Evolutionary conservation across 1,140 invertebrate genomes (phyloP).

Genomic region (Cotesia chilonis): DNA sequence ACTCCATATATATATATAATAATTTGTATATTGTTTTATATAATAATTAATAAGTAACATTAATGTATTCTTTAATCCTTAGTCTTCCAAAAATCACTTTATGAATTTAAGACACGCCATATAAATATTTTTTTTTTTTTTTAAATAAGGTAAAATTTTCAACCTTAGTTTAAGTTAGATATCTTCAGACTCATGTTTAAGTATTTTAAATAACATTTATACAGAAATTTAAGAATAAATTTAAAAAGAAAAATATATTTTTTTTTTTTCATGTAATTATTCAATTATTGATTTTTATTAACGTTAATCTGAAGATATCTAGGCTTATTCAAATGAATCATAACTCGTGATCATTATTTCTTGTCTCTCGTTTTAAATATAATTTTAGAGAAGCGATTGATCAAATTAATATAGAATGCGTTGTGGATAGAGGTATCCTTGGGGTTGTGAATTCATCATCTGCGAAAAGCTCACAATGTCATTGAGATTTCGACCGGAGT

Average conservation of each 20-base stretch:
- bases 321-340: neutral
- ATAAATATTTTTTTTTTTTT: too few relatives aligned
- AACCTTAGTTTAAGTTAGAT: too few relatives aligned
- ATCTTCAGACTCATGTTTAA: too few relatives aligned
- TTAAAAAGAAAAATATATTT: neutral
- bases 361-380: neutral
- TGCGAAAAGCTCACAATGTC: conserved; percentile 38
- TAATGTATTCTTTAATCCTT: too few relatives aligned
- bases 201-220: too few relatives aligned
- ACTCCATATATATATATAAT: too few relatives aligned
- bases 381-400: neutral
- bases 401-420: conserved; percentile 51
- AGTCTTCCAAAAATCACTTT: too few relatives aligned
- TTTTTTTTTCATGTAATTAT: neutral
- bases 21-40: too few relatives aligned
- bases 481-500: conserved; percentile 37
- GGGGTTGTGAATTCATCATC: conserved; percentile 45
- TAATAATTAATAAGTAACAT: too few relatives aligned
- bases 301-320: conserved; percentile 3
- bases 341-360: conserved; percentile 1
- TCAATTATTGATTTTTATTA: neutral
- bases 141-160: too few relatives aligned
- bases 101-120: too few relatives aligned
- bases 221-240: neutral
- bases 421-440: conserved; percentile 51